Base-by-base conservation (phyloP, 2,113 vertebrate species). In the Gopherus flavomarginatus region DNA sequence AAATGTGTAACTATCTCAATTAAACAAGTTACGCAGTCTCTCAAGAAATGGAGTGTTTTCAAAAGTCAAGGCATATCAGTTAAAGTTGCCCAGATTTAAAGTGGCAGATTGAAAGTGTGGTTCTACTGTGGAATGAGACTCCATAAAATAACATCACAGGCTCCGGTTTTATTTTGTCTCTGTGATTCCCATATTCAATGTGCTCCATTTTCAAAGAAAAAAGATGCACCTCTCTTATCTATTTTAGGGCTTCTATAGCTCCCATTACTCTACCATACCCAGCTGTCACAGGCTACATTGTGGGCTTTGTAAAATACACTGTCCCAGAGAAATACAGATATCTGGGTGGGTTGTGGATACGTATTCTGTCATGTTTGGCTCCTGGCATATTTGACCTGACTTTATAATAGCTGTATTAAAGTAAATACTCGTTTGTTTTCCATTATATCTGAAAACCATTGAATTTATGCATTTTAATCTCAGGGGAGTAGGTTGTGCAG, bases 91-190 rank as follows among this genome's bases (percentile, higher is more conserved):
- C 78, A 13, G 56, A 3, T 62, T 69, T 65, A 65, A 96, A 94
- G 86, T 82, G 94, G 79, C 95, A 92, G 86, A 69, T 81, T 50
- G 81, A 95, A 95, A 95, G 87, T 7, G 49, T 38, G 69, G 1
- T 84, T 88, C 88, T 85, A 42, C 83, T 86, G 91, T 92, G 88
- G 81, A 95, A 97, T 95, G 94, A 95, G 94, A 86, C 77, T 86
- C 87, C 0, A 0, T 53, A 93, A 87, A 1, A 59, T 47, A 93
- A 42, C n/a, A 2, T 69, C 86, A 56, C 21, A 7, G 0, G 4
- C 75, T 92, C 75, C 83, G 88, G 85, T 27, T 49, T n/a, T 69
- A 35, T 69, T 69, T 94, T 96, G 92, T 94, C 91, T 96, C 94
- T 95, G 31, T 91, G 90, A 82, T 94, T 69, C 90, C 90, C 87